Evolutionary conservation across 2,113 vertebrate genomes (phyloP).

Genomic region (Pluvianellus socialis): DNA sequence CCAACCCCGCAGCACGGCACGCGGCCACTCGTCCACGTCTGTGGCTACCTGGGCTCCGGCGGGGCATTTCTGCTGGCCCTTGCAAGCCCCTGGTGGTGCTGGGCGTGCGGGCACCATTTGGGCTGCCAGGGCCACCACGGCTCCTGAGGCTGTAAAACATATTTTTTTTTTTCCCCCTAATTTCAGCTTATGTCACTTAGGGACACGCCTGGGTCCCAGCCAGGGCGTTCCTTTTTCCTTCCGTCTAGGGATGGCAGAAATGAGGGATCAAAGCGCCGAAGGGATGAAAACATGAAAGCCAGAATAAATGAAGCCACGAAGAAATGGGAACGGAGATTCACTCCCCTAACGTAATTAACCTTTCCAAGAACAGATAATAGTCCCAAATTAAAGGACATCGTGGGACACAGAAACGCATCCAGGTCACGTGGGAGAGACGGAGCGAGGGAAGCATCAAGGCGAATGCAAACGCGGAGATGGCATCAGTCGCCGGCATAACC

Average conservation of each 20-base stretch:
- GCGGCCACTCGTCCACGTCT: accelerated
- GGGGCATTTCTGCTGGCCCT: neutral
- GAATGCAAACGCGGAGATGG: neutral
- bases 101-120: neutral
- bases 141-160: neutral
- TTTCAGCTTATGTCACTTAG: neutral
- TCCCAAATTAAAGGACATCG: slow-evolving; percentile 8
- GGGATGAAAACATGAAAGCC: neutral
- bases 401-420: neutral
- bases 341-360: neutral
- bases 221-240: neutral
- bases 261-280: slow-evolving; percentile 6
- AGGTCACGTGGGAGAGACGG: neutral
- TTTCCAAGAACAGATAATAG: neutral
- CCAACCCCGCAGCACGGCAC: neutral
- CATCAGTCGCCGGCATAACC: neutral
- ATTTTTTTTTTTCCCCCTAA: neutral
- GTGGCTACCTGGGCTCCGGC: accelerated
- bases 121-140: neutral
- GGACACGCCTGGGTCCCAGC: neutral
- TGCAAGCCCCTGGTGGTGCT: neutral
- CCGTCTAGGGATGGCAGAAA: neutral
- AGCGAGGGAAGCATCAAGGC: neutral
- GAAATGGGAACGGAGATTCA: neutral
- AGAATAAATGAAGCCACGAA: neutral